These are phyloP conservation scores for Saxidomus purpurata DNA, from an alignment of 1,140 invertebrate species.

Conservation along the genomic window DNA sequence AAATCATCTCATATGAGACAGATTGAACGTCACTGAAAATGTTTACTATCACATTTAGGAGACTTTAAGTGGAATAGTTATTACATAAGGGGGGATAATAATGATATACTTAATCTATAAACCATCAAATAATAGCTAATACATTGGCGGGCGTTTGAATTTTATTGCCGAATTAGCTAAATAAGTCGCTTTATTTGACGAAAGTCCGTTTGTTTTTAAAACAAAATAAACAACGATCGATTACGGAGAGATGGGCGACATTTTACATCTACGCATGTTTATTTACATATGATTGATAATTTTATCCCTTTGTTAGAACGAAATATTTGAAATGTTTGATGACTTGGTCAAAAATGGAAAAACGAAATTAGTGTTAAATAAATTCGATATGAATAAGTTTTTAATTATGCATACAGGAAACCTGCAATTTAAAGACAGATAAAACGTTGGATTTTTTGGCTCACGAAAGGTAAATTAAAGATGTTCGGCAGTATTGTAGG, in stretches of 20 bases:
- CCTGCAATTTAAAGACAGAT: too few relatives aligned
- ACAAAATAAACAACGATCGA: constrained; percentile 27
- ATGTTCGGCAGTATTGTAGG: too few relatives aligned
- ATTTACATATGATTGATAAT: constrained; percentile 11
- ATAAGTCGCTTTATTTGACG: not conserved
- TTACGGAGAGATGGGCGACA: not conserved
- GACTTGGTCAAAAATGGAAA: too few relatives aligned
- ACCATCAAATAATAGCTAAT: not conserved
- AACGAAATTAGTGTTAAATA: too few relatives aligned
- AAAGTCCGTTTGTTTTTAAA: constrained; percentile 21
- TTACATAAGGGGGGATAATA: not conserved
- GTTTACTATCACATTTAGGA: too few relatives aligned
- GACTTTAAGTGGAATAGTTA: too few relatives aligned
- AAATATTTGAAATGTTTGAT: not conserved
- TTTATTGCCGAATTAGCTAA: not conserved
- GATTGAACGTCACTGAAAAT: too few relatives aligned
- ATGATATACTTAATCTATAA: not conserved
- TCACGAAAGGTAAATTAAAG: too few relatives aligned
- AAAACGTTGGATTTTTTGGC: too few relatives aligned
- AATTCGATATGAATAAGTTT: too few relatives aligned
- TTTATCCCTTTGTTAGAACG: not conserved
- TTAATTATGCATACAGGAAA: too few relatives aligned
- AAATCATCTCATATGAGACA: too few relatives aligned
- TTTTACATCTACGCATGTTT: not conserved
- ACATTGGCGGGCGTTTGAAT: not conserved